These are phyloP conservation scores for Conus ventricosus DNA, from an alignment of 1,140 invertebrate species.

Conservation along the genomic window DNA sequence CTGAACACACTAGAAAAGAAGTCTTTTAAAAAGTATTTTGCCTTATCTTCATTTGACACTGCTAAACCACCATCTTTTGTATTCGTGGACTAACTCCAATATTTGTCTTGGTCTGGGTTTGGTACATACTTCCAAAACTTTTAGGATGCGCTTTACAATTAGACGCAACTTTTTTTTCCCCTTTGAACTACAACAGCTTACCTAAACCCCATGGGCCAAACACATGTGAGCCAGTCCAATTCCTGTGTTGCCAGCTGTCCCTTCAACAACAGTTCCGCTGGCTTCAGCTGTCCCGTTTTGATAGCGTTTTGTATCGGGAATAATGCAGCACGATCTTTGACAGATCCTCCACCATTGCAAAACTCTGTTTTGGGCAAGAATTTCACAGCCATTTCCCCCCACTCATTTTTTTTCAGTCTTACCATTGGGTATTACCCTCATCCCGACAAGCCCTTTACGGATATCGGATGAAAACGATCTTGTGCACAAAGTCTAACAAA, in stretches of 20 bases:
- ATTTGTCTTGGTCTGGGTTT: too few relatives aligned
- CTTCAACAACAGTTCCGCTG: constrained; percentile 74
- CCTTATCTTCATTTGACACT: too few relatives aligned
- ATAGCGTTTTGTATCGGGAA: constrained; percentile 73
- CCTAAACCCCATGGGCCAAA: constrained; percentile 72
- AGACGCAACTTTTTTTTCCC: too few relatives aligned
- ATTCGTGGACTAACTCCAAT: too few relatives aligned
- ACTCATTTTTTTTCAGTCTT: constrained; percentile 71
- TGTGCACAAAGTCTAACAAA: not conserved
- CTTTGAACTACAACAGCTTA: not conserved
- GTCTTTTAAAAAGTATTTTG: too few relatives aligned
- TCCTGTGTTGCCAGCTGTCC: constrained; percentile 76
- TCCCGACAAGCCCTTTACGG: constrained; percentile 66
- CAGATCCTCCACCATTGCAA: constrained; percentile 74
- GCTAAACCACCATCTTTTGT: too few relatives aligned
- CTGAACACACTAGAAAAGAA: too few relatives aligned
- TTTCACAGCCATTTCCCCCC: constrained; percentile 75
- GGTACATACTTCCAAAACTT: too few relatives aligned
- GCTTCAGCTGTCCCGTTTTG: constrained; percentile 67
- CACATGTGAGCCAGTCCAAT: constrained; percentile 76
- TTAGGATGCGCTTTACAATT: too few relatives aligned
- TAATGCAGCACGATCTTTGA: constrained; percentile 74
- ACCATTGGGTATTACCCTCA: constrained; percentile 73
- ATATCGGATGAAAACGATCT: constrained; percentile 45
- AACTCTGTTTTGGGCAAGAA: constrained; percentile 74